Conservation (phyloP, 2,797 vertebrate species). For the Tapera naevia region DNA sequence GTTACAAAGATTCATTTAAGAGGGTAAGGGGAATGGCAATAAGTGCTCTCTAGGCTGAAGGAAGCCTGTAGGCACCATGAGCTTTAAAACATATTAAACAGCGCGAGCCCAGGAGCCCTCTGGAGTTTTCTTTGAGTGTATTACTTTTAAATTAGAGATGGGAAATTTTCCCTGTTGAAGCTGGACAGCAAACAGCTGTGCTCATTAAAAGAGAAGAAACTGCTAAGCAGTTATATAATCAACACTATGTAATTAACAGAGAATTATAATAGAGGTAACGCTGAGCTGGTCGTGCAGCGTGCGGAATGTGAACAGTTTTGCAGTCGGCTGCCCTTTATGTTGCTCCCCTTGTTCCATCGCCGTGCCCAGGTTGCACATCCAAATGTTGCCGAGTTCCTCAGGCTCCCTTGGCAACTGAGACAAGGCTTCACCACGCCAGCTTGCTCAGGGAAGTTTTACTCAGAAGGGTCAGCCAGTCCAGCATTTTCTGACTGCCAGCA, state of each 20-base stretch:
- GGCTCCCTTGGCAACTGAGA: not conserved
- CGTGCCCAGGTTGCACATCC: not conserved
- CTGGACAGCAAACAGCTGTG: conserved; percentile 74
- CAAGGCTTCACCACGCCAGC: not conserved
- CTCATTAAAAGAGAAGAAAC: conserved; percentile 72
- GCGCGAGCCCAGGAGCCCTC: conserved; percentile 43
- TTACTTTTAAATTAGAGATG: conserved; percentile 69
- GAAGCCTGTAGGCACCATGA: not conserved
- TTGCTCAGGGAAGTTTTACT: not conserved
- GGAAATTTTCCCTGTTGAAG: conserved; percentile 64
- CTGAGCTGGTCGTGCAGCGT: not conserved
- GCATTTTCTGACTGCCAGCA: not conserved
- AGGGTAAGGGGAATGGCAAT: not conserved
- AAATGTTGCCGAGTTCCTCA: not conserved
- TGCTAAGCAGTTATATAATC: conserved; percentile 68
- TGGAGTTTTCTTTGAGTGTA: conserved; percentile 52
- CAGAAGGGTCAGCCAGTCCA: not conserved
- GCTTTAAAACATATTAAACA: conserved; percentile 36
- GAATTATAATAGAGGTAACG: conserved; percentile 45
- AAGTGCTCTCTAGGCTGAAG: not conserved
- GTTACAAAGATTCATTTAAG: not conserved
- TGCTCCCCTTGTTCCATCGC: not conserved
- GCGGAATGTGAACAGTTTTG: conserved; percentile 9
- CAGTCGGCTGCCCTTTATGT: not conserved
- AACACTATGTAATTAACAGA: conserved; percentile 67